Evolutionary conservation across 2,888 invertebrate species (phyloP).

Genomic region (Diarsia dahlii): DNA sequence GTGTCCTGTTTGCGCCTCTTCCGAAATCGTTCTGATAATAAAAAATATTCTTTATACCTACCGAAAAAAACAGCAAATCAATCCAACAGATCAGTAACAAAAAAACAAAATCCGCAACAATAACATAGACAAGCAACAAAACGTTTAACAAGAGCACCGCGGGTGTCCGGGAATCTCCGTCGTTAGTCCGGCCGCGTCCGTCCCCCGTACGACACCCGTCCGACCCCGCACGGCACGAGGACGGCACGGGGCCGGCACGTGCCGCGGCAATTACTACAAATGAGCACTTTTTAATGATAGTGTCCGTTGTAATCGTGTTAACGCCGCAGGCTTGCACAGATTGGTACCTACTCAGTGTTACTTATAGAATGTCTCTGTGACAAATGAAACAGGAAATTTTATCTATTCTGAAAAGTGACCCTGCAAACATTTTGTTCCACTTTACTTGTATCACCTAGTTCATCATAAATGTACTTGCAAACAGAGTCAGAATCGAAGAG

Average conservation of each 20-base stretch:
- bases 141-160: constrained; percentile 70
- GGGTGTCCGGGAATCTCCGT: constrained; percentile 80
- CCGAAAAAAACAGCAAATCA: neutral
- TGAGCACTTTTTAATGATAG: constrained; percentile 70
- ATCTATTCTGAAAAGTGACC: neutral
- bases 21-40: neutral
- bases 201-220: constrained; percentile 57
- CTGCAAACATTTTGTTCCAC: neutral
- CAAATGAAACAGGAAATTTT: neutral
- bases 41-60: neutral
- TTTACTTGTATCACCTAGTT: neutral
- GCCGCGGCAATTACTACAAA: constrained; percentile 67
- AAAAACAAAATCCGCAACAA: constrained; percentile 63
- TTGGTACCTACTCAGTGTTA: constrained; percentile 17
- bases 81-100: constrained; percentile 42
- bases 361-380: neutral
- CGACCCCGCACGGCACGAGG: constrained; percentile 52
- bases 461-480: neutral
- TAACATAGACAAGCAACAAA: constrained; percentile 56
- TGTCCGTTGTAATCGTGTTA: constrained; percentile 67
- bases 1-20: neutral
- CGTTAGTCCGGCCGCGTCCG: constrained; percentile 72
- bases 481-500: neutral
- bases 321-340: constrained; percentile 41
- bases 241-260: constrained; percentile 57